Evolutionary conservation across 92 coral and sea anemone species (phyloP).

Genomic region (Diadumene lineata): DNA sequence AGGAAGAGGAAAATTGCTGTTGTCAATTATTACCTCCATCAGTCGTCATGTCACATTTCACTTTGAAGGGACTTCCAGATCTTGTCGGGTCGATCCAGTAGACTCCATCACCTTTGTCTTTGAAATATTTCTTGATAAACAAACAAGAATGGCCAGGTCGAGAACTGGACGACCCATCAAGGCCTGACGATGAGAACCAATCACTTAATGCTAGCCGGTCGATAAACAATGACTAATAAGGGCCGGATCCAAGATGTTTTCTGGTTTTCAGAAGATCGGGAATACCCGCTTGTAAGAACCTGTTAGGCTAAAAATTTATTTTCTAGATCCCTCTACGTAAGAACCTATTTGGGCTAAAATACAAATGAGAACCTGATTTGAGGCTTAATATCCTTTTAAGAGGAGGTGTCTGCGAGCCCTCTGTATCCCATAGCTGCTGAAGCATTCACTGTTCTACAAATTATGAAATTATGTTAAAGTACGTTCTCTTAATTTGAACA

Average conservation of each 20-base stretch:
- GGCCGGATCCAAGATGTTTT: neutral
- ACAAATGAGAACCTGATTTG: no score
- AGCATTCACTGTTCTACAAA: no score
- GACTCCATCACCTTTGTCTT: neutral
- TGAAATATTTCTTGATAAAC: neutral
- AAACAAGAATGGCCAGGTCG: neutral
- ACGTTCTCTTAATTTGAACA: no score
- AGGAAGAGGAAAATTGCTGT: neutral
- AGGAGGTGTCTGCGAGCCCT: no score
- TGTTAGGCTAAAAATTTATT: no score
- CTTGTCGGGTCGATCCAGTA: constrained; percentile 8
- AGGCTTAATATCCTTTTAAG: no score
- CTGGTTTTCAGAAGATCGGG: no score
- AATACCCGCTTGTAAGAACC: no score
- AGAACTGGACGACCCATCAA: neutral
- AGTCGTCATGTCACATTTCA: constrained; percentile 18
- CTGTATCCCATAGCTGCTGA: no score
- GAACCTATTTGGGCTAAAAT: no score
- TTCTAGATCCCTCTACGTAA: no score
- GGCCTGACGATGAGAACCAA: neutral
- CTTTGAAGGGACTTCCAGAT: constrained; percentile 11
- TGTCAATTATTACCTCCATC: constrained; percentile 11
- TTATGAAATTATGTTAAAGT: no score
- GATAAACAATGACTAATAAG: neutral
- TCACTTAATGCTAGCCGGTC: neutral